phyloP scores from a whole-genome alignment of 2,797 vertebrate species.

The Huso huso region DNA sequence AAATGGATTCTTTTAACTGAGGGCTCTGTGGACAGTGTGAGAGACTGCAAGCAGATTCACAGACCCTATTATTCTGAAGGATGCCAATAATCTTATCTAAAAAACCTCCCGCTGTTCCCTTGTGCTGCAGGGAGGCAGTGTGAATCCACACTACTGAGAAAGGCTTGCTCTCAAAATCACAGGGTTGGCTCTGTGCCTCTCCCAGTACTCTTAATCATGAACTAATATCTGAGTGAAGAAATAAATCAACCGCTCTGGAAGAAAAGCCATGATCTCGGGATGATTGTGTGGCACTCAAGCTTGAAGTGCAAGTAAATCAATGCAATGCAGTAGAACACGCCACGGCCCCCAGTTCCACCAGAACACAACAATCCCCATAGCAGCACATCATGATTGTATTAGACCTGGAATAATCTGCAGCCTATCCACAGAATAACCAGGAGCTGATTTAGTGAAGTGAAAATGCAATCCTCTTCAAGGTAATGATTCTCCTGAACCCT shows the following conservation, averaged over 20 bases:
- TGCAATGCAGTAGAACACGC: conserved; percentile 22
- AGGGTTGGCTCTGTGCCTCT: conserved; percentile 32
- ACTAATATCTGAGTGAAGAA: conserved; percentile 35
- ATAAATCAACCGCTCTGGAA: conserved; percentile 32
- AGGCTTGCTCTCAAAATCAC: conserved; percentile 37
- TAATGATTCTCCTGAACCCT: conserved; percentile 59
- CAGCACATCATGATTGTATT: conserved; percentile 42
- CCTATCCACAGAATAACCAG: conserved; percentile 52
- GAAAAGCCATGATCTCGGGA: conserved; percentile 28
- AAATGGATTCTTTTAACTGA: too few species aligned
- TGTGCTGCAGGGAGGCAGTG: too few species aligned
- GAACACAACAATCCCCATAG: conserved; percentile 20
- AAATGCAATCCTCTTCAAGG: conserved; percentile 62
- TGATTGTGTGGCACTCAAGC: conserved; percentile 24
- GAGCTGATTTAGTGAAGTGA: conserved; percentile 53
- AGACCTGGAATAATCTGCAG: conserved; percentile 51
- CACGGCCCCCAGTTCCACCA: conserved; percentile 21
- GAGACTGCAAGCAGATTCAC: too few species aligned
- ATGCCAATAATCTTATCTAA: too few species aligned
- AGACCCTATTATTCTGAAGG: too few species aligned
- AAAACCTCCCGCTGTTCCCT: too few species aligned
- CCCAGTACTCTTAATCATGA: conserved; percentile 41
- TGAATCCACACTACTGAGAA: not conserved
- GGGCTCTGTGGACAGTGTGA: too few species aligned
- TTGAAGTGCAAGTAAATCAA: conserved; percentile 46